phyloP scores from a whole-genome alignment of 2,888 invertebrate genomes.

The Xestia sexstrigata region DNA sequence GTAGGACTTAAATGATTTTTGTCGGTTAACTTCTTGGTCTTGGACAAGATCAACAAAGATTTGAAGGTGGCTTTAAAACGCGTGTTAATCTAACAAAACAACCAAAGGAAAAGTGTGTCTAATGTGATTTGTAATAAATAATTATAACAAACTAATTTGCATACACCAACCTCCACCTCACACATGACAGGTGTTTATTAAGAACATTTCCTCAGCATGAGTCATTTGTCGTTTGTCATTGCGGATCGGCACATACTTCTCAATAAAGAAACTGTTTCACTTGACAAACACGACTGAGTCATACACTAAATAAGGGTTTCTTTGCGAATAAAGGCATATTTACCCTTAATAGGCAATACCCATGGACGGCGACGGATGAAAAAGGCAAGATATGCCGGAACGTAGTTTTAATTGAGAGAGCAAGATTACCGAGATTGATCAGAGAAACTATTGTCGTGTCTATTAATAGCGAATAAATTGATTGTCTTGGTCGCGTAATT shows the following conservation, averaged over 20 bases:
- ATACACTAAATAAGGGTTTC: constrained; percentile 86
- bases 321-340: constrained; percentile 82
- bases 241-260: constrained; percentile 72
- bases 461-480: constrained; percentile 47
- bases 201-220: constrained; percentile 81
- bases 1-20: constrained; percentile 2
- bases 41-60: constrained; percentile 2
- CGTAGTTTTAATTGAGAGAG: constrained; percentile 73
- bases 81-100: constrained; percentile 20
- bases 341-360: constrained; percentile 82
- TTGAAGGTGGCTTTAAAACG: constrained; percentile 4
- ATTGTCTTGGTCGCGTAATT: constrained; percentile 53
- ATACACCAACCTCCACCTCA: constrained; percentile 75
- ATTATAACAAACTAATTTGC: constrained; percentile 81
- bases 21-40: not conserved
- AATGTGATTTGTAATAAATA: constrained; percentile 76
- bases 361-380: constrained; percentile 78
- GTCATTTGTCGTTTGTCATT: constrained; percentile 77
- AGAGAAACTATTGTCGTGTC: constrained; percentile 59
- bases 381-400: constrained; percentile 87
- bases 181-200: constrained; percentile 80
- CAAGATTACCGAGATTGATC: constrained; percentile 71
- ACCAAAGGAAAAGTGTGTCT: constrained; percentile 45
- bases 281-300: constrained; percentile 81
- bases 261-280: constrained; percentile 77